Conservation (phyloP, 2,797 vertebrate species). For the Girardinus metallicus region DNA sequence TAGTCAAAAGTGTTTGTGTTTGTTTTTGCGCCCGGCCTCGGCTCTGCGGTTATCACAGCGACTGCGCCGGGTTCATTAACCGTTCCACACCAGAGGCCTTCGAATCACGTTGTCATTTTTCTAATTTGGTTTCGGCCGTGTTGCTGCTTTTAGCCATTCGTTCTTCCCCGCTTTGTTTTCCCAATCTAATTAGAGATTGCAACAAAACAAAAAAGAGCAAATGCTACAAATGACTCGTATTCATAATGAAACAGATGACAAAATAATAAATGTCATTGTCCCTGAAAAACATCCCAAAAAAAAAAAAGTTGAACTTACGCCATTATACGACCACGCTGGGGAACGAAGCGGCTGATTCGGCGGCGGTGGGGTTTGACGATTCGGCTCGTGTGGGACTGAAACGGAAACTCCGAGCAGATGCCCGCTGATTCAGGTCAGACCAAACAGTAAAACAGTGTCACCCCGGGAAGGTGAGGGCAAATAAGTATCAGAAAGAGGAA, state of each 20-base stretch:
- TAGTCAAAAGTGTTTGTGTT: constrained; percentile 47
- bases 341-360: neutral
- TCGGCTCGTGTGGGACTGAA: neutral
- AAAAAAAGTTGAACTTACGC: neutral
- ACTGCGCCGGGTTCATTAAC: constrained; percentile 69
- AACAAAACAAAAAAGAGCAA: constrained; percentile 32
- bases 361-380: too few relatives aligned
- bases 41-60: constrained; percentile 53
- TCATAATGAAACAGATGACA: constrained; percentile 38
- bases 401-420: neutral
- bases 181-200: constrained; percentile 65
- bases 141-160: constrained; percentile 55
- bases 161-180: constrained; percentile 55
- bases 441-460: neutral
- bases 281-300: constrained; percentile 7
- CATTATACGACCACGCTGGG: neutral
- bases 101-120: constrained; percentile 66
- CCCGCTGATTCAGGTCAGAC: neutral
- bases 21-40: constrained; percentile 49
- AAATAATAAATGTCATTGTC: constrained; percentile 25
- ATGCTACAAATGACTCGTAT: constrained; percentile 48
- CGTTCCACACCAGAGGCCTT: constrained; percentile 62
- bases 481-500: neutral
- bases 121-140: constrained; percentile 56
- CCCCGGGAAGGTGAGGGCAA: neutral